Base-by-base conservation (phyloP, 2,113 vertebrate species). In the Pelmatolapia mariae region DNA sequence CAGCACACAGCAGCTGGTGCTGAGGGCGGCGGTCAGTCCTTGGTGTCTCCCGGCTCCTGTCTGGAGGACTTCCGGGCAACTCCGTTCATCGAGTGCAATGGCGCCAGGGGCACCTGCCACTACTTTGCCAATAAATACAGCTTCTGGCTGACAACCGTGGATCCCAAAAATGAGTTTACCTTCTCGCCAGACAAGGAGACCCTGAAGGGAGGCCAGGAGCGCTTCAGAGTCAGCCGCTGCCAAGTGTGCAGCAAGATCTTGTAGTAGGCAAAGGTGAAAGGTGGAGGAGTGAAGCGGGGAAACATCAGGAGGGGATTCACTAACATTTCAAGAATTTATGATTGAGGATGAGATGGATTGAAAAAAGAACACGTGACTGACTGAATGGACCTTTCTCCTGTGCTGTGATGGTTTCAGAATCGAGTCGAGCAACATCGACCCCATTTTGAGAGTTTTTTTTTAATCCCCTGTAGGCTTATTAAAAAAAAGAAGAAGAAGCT, bases 81-180 rank as follows among this genome's bases (percentile, higher is more conserved):
- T 3, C 98, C 98, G 0, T 99, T 99, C 96, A 99, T 99, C 1
- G 99, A 99, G 89, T 99, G 99, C 96, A 98, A 97, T 1, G 98
- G 99, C 0, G 97, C 97, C 7, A 95, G 95, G 10, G 98, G 98
- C 3, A 98, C 97, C 0, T 99, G 99, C 94, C 98, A 99, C 86
- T 99, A 98, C 96, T 99, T 99, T 18, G 97, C 97, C 89, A 99
- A 98, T 93, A 98, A 99, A 78, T 98, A 98, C 96, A 99, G 99
- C 95, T 99, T 99, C 97, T 99, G 98, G 99, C 96, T 99, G 87
- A 98, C 96, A 0, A 97, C 97, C 0, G 97, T 99, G 15, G 97
- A 98, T 4, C 95, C 93, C 85, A 90, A 79, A 2, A 94, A 93
- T 83, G 97, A 98, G 95, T 99, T 99, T 59, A 57, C 91, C 11